Base-by-base conservation (phyloP, 2,797 vertebrate genomes). In the Mionectes olivaceus region DNA sequence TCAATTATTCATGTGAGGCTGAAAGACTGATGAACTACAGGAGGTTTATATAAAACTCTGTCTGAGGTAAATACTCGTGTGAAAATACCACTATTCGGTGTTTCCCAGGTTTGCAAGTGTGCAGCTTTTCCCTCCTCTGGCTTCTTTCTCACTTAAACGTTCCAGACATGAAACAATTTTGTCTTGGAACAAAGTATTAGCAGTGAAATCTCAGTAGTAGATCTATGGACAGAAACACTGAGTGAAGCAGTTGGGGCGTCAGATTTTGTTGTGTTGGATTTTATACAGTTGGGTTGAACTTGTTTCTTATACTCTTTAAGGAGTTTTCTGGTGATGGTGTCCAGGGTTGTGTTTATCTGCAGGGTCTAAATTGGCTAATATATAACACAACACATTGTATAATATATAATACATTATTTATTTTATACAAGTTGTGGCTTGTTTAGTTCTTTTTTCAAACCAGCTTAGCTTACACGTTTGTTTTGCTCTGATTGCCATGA, bases 181-280 rank as follows among this genome's bases (percentile, higher is more conserved):
- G 14, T 35, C 33, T 47, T 10, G 4, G n/a, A 55, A 35, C 15
- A 47, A 47, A 67, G 11, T 17, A 15, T 1, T 56, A 60, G 19
- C 19, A 21, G 19, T 32, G 47, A 50, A 64, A 65, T 28, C 30
- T 46, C n/a, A 9, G 5, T 28, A 19, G 19, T 22, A 24, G 7
- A 19, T 7, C 10, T 28, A 0, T 21, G 37, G 11, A 4, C 44
- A 44, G 71, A 41, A 59, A 9, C 7, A 3, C 0, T 10, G 22
- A 33, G 19, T 67, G 60, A 41, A 43, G 28, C 16, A 28, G 6
- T 13, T 74, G 24, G 9, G 27, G 4, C 8, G n/a, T 47, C 23
- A 10, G 23, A 23, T 69, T 76, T 69, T 76, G 32, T 27, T 19
- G 9, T 33, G 25, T 10, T 52, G 33, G 5, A 10, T 49, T 53